Evolutionary conservation across 2,113 vertebrate species (phyloP).

Genomic region (Engraulis encrasicolus): DNA sequence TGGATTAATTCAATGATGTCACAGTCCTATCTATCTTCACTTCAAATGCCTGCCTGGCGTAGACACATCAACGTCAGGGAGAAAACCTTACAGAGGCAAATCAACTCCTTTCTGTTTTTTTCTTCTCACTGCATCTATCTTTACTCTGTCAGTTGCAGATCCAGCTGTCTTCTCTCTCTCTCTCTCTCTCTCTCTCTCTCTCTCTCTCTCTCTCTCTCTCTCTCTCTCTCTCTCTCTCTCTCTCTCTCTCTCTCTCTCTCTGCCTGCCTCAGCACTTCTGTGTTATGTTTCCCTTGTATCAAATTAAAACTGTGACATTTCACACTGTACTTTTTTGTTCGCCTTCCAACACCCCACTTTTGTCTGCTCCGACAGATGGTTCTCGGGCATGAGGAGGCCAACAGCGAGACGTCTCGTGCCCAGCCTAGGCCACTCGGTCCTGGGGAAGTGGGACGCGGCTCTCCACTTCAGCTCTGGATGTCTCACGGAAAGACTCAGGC

Average conservation of each 20-base stretch:
- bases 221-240: conserved; percentile 17
- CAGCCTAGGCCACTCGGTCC: conserved; percentile 32
- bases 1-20: too few species aligned
- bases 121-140: neutral
- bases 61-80: too few species aligned
- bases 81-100: too few species aligned
- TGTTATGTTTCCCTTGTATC: neutral
- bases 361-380: conserved; percentile 45
- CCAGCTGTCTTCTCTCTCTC: neutral
- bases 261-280: neutral
- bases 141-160: neutral
- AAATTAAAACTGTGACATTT: neutral
- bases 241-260: neutral
- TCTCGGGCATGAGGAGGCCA: conserved; percentile 43
- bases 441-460: conserved; percentile 20
- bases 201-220: neutral
- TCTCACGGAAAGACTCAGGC: conserved; percentile 42
- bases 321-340: neutral
- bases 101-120: neutral
- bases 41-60: too few species aligned
- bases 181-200: neutral
- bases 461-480: conserved; percentile 45
- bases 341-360: neutral
- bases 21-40: too few species aligned
- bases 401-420: conserved; percentile 34